A percentile compares a stretch with the other conserved stretches of the same genome.
These are phyloP conservation scores for Oscheius sp. DNA, from an alignment of 2,888 invertebrate genomes.

Conservation along the genomic window DNA sequence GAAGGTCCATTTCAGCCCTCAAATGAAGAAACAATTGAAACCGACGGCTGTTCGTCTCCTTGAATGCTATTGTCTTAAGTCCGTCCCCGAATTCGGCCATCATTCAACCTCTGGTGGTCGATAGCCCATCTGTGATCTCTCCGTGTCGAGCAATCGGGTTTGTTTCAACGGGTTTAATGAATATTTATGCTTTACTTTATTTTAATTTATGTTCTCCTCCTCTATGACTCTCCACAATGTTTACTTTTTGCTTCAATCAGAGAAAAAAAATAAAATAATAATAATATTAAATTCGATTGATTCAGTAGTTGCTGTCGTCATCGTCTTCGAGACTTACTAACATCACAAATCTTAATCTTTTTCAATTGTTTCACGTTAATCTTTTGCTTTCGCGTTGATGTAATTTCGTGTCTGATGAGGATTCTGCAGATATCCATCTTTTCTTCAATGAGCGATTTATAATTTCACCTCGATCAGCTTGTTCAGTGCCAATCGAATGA, in stretches of 20 bases:
- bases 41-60: conserved; percentile 67
- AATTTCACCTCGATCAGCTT: background rate
- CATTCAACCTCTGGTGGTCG: conserved; percentile 42
- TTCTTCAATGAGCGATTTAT: background rate
- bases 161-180: background rate
- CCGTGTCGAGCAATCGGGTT: background rate
- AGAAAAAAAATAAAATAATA: no score
- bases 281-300: no score
- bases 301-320: no score
- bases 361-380: no score
- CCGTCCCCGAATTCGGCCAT: conserved; percentile 69
- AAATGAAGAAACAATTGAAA: conserved; percentile 69
- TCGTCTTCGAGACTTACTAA: no score
- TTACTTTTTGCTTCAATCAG: no score
- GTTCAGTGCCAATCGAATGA: background rate
- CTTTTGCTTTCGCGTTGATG: background rate
- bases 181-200: background rate
- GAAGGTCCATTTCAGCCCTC: conserved; percentile 55
- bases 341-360: no score
- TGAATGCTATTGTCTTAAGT: conserved; percentile 69
- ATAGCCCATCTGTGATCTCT: no score
- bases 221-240: background rate
- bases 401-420: conserved; percentile 7
- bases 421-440: no score
- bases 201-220: background rate